phyloP scores from a whole-genome alignment of 2,797 vertebrate species.

The Clarias pachynema region DNA sequence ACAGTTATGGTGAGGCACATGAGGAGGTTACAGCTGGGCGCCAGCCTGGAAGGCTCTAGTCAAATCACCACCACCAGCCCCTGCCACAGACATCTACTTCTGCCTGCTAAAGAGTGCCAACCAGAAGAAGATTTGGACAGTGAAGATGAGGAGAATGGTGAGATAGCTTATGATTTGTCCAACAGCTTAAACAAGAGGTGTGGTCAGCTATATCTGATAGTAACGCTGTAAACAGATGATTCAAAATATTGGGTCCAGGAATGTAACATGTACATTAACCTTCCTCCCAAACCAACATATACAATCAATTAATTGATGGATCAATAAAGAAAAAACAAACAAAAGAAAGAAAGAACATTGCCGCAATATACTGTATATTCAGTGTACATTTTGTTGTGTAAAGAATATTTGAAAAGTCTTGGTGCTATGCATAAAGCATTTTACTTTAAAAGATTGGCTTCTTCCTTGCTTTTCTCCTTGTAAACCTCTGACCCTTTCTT shows the following conservation, averaged over 20 bases:
- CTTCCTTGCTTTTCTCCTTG: background rate
- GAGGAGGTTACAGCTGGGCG: slow-evolving; percentile 91
- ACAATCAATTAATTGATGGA: background rate
- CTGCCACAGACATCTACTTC: slow-evolving; percentile 78
- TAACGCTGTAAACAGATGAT: background rate
- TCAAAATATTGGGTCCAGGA: background rate
- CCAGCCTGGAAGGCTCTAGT: slow-evolving; percentile 85
- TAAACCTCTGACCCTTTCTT: background rate
- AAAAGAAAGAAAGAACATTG: background rate
- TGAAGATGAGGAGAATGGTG: slow-evolving; percentile 76
- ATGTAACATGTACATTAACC: background rate
- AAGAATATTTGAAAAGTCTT: background rate
- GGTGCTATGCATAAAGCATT: background rate
- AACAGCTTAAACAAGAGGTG: background rate
- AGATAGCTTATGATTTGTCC: slow-evolving; percentile 58
- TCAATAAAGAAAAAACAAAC: background rate
- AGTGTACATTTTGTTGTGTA: background rate
- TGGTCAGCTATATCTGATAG: background rate
- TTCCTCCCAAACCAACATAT: background rate
- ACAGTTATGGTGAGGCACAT: slow-evolving; percentile 95
- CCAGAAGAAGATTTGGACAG: slow-evolving; percentile 74
- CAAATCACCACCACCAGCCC: slow-evolving; percentile 78
- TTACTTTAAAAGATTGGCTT: background rate
- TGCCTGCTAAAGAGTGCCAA: slow-evolving; percentile 77
- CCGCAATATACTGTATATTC: too few relatives aligned